Percentiles rank a stretch among this genome's conserved stretches.
Evolutionary conservation across 2,797 vertebrate genomes (phyloP).

Genomic region (Chelonia mydas): DNA sequence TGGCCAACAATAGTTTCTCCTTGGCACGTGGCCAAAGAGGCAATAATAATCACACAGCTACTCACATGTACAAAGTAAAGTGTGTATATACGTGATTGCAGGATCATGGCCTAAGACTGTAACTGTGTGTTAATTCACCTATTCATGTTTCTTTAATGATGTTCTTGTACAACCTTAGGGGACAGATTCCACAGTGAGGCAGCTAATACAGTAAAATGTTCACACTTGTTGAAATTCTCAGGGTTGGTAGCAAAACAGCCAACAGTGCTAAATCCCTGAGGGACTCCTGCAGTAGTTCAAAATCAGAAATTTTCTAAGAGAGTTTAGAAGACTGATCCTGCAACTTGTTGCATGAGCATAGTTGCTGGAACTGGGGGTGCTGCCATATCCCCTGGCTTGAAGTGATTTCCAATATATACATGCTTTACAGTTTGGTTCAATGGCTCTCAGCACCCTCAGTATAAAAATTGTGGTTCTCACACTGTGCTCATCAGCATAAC

Average conservation of each 20-base stretch:
- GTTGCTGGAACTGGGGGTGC: too few relatives aligned
- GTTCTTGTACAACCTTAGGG: neutral
- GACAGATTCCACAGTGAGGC: neutral
- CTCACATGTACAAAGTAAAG: neutral
- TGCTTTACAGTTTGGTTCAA: too few relatives aligned
- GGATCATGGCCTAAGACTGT: neutral
- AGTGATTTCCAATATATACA: too few relatives aligned
- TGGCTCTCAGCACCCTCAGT: too few relatives aligned
- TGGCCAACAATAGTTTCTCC: neutral
- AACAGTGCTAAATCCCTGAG: neutral
- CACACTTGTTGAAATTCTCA: neutral
- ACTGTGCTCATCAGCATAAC: too few relatives aligned
- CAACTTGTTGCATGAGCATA: neutral
- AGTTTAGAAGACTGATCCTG: neutral
- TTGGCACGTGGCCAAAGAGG: neutral
- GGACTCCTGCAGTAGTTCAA: neutral
- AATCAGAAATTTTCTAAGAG: neutral
- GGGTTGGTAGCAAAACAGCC: neutral
- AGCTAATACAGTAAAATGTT: neutral
- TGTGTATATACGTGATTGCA: neutral
- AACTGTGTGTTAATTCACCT: neutral
- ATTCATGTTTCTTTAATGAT: neutral
- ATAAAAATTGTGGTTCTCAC: too few relatives aligned
- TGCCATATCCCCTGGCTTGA: too few relatives aligned
- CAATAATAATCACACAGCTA: neutral